Percentiles rank a stretch among this genome's conserved stretches.
Evolutionary conservation across 2,797 vertebrate genomes (phyloP).

Genomic region (Sebastes matsubarae): DNA sequence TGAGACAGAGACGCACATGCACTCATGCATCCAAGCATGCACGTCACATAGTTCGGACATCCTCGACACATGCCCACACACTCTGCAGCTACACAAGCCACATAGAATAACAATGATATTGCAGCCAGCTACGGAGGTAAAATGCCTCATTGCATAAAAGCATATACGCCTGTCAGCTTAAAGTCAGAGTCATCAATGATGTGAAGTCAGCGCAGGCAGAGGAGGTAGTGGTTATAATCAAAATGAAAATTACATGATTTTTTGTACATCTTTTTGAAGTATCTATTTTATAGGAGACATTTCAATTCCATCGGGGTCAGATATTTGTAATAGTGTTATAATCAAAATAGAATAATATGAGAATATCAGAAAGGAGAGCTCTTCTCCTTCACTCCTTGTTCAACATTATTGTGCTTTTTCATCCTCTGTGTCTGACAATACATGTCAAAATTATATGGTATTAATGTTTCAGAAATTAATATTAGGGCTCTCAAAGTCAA

Average conservation of each 20-base stretch:
- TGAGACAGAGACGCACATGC: not conserved
- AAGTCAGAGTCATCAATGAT: not conserved
- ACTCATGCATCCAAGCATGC: constrained; percentile 7
- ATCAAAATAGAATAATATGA: not conserved
- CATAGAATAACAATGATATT: constrained; percentile 44
- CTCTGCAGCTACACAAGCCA: constrained; percentile 9
- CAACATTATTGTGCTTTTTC: not conserved
- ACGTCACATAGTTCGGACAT: constrained; percentile 12
- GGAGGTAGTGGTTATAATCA: not conserved
- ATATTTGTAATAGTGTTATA: not conserved
- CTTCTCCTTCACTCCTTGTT: not conserved
- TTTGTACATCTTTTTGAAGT: not conserved
- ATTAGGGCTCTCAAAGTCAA: too few relatives aligned
- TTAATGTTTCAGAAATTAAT: not conserved
- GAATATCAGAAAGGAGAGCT: not conserved
- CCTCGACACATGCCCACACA: not conserved
- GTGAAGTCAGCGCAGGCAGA: not conserved
- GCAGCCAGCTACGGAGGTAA: constrained; percentile 16
- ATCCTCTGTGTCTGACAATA: not conserved
- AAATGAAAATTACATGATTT: not conserved
- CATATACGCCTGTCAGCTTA: constrained; percentile 44
- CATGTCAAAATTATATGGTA: not conserved
- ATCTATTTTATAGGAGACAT: not conserved
- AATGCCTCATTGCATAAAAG: constrained; percentile 13
- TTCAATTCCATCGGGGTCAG: not conserved